Conservation (phyloP, 2,888 invertebrate genomes). For the Neoscelio sp. region DNA sequence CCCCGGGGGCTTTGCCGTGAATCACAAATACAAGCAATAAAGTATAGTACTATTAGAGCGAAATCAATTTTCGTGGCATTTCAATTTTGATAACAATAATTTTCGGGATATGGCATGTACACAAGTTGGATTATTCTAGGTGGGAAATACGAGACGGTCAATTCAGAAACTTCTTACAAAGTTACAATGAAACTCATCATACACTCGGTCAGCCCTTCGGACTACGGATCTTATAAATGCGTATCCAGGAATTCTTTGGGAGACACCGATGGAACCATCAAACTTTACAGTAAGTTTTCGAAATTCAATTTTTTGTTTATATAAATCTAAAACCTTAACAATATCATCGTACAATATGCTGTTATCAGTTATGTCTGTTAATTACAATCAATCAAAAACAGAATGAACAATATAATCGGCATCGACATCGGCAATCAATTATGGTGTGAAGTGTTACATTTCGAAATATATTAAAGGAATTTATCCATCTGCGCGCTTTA, state of each 20-base stretch:
- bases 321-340: no score
- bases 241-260: slow-evolving; percentile 85
- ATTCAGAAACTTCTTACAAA: slow-evolving; percentile 84
- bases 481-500: no score
- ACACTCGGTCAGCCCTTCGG: slow-evolving; percentile 81
- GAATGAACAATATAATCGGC: no score
- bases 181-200: slow-evolving; percentile 84
- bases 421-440: no score
- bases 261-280: slow-evolving; percentile 85
- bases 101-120: slow-evolving; percentile 17
- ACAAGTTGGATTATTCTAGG: slow-evolving; percentile 72
- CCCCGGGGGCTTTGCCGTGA: slow-evolving; percentile 27
- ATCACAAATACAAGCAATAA: slow-evolving; percentile 52
- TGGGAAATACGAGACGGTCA: slow-evolving; percentile 83
- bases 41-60: slow-evolving; percentile 41
- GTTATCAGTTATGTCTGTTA: no score
- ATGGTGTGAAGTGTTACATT: no score
- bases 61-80: slow-evolving; percentile 31
- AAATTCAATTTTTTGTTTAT: slow-evolving; percentile 7
- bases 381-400: no score
- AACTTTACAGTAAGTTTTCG: slow-evolving; percentile 83
- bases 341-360: no score
- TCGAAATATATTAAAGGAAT: no score
- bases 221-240: slow-evolving; percentile 84
- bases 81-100: slow-evolving; percentile 35